Base-by-base conservation (phyloP, 2,797 vertebrate species). In the Helostoma temminkii region DNA sequence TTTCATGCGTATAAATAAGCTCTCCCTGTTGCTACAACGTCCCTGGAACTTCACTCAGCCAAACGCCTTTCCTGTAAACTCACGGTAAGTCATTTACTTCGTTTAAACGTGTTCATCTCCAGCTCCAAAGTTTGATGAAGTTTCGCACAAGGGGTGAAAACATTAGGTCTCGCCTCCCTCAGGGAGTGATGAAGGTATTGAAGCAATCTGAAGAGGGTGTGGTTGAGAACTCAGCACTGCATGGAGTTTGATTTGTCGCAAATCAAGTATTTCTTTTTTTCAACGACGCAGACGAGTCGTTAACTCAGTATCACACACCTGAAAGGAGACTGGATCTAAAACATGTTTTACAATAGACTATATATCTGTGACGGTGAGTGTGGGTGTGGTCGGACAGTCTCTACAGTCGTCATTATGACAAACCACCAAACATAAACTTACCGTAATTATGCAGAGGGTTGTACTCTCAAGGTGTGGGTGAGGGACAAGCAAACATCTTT, bases 1-100 rank as follows among this genome's bases (percentile, higher is more conserved):
- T 83, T 12, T 58, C 45, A 9, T 14, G 42, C 0, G 66, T 89
- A 93, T 93, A 93, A 88, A 92, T 83, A 78, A 3, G 45, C 30
- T 36, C 22, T 36, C 16, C 65, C 6, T 19, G 58, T 6, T 12
- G 0, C 9, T 28, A 15, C 22, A 66, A 49, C 71, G 70, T 37
- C 83, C 73, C 86, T 79, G 68, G 39, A 81, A 69, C 19, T 69
- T 71, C 66, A 50, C 22, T 56, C 37, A 75, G 45, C 76, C 74
- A 12, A 30, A 37, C 62, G 66, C 70, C 45, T 60, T 48, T 39
- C 7, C 3, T 53, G 21, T 45, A 4, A 49, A 0, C 2, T 49
- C 42, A 54, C 74, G 88, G 93, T 93, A 81, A 92, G 91, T 71
- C 10, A 0, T 3, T 42, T 26, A 2, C 2, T 58, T 18, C 0